These are phyloP conservation scores for Apistogramma diplotaenia DNA, from an alignment of 2,113 vertebrate genomes.

Conservation along the genomic window DNA sequence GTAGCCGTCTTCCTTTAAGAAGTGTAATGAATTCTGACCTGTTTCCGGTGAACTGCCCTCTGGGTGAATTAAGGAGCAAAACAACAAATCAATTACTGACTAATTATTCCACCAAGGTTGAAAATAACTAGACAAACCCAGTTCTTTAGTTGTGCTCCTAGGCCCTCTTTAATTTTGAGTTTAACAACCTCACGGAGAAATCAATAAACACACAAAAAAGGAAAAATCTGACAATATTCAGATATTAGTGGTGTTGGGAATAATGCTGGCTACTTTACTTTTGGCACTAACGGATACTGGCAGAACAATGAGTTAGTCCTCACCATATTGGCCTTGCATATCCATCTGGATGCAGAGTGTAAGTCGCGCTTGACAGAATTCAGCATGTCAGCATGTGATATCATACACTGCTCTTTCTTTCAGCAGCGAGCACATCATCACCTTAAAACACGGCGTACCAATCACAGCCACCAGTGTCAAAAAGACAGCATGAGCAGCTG, in stretches of 20 bases:
- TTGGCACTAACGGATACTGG: neutral
- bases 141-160: neutral
- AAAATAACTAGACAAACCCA: neutral
- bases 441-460: neutral
- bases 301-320: neutral
- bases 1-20: neutral
- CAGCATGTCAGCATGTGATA: neutral
- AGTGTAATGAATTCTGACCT: neutral
- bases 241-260: neutral
- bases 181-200: neutral
- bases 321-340: neutral
- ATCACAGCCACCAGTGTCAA: neutral
- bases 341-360: neutral
- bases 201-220: neutral
- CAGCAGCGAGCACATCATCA: neutral
- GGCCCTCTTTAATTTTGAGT: neutral
- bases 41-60: neutral
- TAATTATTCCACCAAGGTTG: neutral
- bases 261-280: neutral
- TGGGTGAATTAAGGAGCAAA: neutral
- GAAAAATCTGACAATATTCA: neutral
- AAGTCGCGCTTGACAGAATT: neutral
- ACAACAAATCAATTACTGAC: neutral
- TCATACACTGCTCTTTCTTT: neutral
- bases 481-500: neutral